phyloP scores from a whole-genome alignment of 2,113 vertebrate species.

The Cathartes aura region DNA sequence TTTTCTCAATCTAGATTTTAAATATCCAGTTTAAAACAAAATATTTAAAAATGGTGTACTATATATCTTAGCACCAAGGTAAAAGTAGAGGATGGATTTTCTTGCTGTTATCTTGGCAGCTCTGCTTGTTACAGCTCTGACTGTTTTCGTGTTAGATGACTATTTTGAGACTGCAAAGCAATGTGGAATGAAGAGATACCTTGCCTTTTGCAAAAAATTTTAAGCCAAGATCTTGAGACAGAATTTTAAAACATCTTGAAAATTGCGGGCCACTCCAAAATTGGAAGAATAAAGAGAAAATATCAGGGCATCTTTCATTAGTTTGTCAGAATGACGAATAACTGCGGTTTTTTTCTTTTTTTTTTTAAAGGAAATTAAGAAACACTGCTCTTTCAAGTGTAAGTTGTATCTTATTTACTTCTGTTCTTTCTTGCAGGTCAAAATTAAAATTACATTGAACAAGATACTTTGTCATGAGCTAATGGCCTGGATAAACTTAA shows the following conservation, averaged over 20 bases:
- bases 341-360: accelerated
- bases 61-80: background rate
- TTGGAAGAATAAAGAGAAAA: background rate
- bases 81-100: slow-evolving; percentile 20
- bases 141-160: slow-evolving; percentile 19
- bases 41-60: background rate
- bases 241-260: background rate
- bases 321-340: background rate
- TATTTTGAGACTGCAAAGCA: slow-evolving; percentile 33
- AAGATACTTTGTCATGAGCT: background rate
- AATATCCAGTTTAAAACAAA: background rate
- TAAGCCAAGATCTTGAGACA: background rate
- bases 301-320: background rate
- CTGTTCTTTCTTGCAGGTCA: background rate
- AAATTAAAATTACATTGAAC: slow-evolving; percentile 12
- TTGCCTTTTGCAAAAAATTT: background rate
- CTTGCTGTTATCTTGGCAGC: slow-evolving; percentile 33
- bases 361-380: background rate
- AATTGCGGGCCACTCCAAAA: background rate
- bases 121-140: slow-evolving; percentile 10
- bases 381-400: background rate
- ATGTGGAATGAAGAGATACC: background rate
- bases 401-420: background rate
- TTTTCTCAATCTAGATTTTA: background rate
- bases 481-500: background rate